phyloP scores from a whole-genome alignment of 2,888 invertebrate genomes.

The Pachliopta kotzebuea region DNA sequence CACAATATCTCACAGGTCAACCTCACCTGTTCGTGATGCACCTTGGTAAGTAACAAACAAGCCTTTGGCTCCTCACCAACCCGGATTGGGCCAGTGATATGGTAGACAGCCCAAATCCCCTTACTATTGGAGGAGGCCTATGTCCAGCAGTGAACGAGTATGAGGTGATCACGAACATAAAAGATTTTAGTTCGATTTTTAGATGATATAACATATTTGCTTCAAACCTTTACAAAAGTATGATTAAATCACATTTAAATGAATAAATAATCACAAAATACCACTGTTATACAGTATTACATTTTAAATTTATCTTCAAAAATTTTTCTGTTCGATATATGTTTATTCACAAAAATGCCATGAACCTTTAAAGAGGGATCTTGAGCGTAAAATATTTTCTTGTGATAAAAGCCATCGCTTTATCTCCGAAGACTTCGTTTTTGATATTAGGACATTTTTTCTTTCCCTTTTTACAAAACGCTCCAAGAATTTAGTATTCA shows the following conservation, averaged over 20 bases:
- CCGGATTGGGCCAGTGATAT: too few relatives aligned
- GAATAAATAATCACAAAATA: background rate
- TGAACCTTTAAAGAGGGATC: background rate
- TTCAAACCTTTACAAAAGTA: too few relatives aligned
- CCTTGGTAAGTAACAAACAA: too few relatives aligned
- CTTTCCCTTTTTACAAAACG: background rate
- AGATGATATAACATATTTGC: too few relatives aligned
- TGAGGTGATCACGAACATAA: too few relatives aligned
- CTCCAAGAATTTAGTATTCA: background rate
- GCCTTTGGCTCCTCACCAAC: too few relatives aligned
- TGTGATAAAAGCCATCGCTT: background rate
- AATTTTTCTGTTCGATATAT: background rate
- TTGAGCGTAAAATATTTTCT: slow-evolving; percentile 3
- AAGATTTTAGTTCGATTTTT: too few relatives aligned
- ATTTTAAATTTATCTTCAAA: background rate
- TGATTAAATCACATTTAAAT: background rate
- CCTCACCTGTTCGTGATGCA: too few relatives aligned
- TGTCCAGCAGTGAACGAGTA: too few relatives aligned
- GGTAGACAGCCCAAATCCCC: too few relatives aligned
- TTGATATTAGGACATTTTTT: slow-evolving; percentile 4
- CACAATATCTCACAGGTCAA: too few relatives aligned
- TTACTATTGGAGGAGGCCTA: too few relatives aligned
- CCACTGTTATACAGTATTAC: background rate
- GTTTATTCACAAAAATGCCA: background rate
- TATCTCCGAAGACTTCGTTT: background rate